Evolutionary conservation across 2,888 invertebrate species (phyloP).

Genomic region (Parelbella ahira): DNA sequence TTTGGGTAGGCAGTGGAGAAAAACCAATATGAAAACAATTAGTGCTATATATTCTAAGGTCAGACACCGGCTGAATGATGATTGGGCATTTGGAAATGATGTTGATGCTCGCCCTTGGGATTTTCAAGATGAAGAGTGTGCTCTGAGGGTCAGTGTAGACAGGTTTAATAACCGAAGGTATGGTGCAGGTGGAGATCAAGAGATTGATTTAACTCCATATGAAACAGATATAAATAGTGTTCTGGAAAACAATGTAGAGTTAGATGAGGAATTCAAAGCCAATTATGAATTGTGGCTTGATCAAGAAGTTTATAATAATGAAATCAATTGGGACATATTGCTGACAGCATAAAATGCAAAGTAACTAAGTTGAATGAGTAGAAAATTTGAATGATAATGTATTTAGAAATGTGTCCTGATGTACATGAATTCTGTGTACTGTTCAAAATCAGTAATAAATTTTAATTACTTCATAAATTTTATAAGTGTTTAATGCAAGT

Average conservation of each 20-base stretch:
- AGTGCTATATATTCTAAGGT: constrained; percentile 99
- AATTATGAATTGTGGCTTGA: constrained; percentile 98
- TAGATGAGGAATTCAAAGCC: constrained; percentile 95
- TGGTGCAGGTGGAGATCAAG: constrained; percentile 75
- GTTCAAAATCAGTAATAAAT: constrained; percentile 1
- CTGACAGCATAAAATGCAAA: constrained; percentile 46
- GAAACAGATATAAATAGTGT: constrained; percentile 92
- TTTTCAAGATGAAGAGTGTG: constrained; percentile 98
- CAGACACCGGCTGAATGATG: constrained; percentile 97
- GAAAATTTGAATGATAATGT: not conserved
- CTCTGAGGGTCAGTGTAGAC: constrained; percentile 95
- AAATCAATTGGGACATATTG: constrained; percentile 88
- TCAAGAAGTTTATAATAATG: constrained; percentile 95
- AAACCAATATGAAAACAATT: constrained; percentile 99
- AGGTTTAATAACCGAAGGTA: constrained; percentile 97
- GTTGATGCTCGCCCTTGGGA: constrained; percentile 99
- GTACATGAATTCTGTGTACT: constrained; percentile 15
- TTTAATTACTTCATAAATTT: constrained; percentile 11
- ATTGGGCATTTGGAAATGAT: constrained; percentile 99
- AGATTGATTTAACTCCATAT: constrained; percentile 83
- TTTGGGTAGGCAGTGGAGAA: constrained; percentile 98
- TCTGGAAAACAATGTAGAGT: constrained; percentile 87
- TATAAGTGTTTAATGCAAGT: constrained; percentile 16
- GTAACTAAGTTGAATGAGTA: too few relatives aligned
- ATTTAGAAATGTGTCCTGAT: not conserved